Evolutionary conservation across 2,888 invertebrate species (phyloP), one percentile per base, ranked within the genome.

Genomic region (Cryptophagus acutangulus): DNA sequence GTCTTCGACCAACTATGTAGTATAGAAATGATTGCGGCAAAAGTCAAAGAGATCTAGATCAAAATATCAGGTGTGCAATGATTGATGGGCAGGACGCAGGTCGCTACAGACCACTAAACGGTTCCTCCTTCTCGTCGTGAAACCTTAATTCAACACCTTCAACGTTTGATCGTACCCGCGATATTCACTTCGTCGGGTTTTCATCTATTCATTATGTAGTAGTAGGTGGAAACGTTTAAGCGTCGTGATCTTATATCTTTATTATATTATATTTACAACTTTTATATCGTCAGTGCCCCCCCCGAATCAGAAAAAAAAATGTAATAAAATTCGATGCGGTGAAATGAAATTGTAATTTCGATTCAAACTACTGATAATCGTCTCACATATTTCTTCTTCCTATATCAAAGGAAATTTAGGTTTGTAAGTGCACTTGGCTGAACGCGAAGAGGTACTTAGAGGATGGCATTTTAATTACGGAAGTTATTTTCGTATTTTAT

Each of bases 101-200:
- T 47, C 50, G 47, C 43, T 12, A 17, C 17, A 36, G 39, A 36
- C 30, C 60, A 55, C 62, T 63, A 63, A 63, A 60, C 59, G 63
- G 58, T 62, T 55, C 58, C 56, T 55, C 61, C 60, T 58, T 55
- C 60, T 47, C 49, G 45, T 59, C 60, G 61, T 64, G 61, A 65
- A 59, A 58, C 63, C 64, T 64, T 65, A 63, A 65, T 67, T 67
- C 67, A 63, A 64, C 67, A 67, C 67, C 65, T 67, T 40, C 53
- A 55, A 52, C 60, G 60, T 63, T 62, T 61, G 64, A 66, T 64
- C 58, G 54, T 48, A 51, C 55, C 62, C 59, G 61, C 61, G 58
- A 59, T 61, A 56, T 52, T 52, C 52, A 53, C 59, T 51, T 51
- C 51, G 51, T 52, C 55, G 54, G 53, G 52, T 59, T 59, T 61